phyloP scores from a whole-genome alignment of 2,888 invertebrate species.

The Caenorhabditis drosophilae region DNA sequence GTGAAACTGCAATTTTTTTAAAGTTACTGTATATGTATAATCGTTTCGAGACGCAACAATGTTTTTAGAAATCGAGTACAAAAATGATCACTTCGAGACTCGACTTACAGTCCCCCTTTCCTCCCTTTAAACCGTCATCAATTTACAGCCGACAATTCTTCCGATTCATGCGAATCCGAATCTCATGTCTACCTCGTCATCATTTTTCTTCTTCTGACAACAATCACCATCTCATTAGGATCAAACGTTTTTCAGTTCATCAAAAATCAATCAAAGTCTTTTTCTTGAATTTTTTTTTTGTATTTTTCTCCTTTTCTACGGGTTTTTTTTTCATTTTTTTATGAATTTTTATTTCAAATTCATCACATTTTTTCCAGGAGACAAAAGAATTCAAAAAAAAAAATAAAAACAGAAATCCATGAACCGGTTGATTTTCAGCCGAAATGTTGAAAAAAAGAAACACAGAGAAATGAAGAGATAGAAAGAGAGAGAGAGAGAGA shows the following conservation, averaged over 20 bases:
- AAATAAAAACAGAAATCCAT: no score
- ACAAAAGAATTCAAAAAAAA: no score
- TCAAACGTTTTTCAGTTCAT: conserved; percentile 31
- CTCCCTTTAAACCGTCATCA: no score
- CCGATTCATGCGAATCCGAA: conserved; percentile 11
- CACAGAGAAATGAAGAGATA: no score
- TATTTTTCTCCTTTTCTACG: conserved; percentile 9
- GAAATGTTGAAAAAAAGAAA: no score
- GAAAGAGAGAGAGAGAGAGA: no score
- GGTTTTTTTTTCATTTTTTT: conserved; percentile 8
- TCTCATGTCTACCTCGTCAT: conserved; percentile 16
- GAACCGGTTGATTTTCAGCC: no score
- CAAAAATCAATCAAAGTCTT: conserved; percentile 25
- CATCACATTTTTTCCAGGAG: no score
- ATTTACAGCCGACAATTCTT: background rate
- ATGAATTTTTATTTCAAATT: conserved; percentile 25
- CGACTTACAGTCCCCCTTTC: no score
- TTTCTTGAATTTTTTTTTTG: conserved; percentile 1
- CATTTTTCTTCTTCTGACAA: conserved; percentile 13
- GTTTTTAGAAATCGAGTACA: conserved; percentile 9
- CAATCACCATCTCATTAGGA: conserved; percentile 21
- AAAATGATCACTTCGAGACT: background rate
- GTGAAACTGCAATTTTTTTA: no score
- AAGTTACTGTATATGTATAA: no score
- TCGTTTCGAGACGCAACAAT: no score